Conservation (phyloP, 2,888 invertebrate genomes). For the Xestoiulus laeticollis region DNA sequence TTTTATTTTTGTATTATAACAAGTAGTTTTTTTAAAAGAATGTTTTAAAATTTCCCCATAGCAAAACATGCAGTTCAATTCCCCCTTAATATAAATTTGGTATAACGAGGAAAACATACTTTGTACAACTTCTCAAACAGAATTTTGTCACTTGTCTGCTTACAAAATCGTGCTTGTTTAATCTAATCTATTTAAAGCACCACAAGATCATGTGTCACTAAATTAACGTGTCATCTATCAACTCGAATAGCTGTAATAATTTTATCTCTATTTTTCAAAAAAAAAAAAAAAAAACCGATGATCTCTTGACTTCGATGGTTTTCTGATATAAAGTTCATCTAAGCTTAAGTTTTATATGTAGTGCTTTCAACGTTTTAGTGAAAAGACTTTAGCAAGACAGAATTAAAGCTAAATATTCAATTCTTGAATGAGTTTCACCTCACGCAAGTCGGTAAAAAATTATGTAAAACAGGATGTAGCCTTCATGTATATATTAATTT, state of each 20-base stretch:
- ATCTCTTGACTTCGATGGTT: neutral
- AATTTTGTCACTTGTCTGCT: neutral
- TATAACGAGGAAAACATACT: neutral
- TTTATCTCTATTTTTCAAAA: neutral
- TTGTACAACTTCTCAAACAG: neutral
- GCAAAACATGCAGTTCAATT: too few species aligned
- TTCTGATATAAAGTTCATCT: neutral
- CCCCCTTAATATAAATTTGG: too few species aligned
- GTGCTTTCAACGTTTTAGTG: too few species aligned
- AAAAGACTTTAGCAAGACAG: neutral
- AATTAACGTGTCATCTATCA: neutral
- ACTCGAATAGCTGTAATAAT: neutral
- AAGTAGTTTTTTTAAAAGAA: too few species aligned
- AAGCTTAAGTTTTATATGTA: neutral
- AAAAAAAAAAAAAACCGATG: too few species aligned
- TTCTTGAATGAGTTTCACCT: neutral
- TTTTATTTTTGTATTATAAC: too few species aligned
- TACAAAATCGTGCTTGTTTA: neutral
- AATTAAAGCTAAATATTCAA: neutral
- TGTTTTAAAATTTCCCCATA: too few species aligned
- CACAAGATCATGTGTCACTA: neutral
- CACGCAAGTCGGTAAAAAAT: neutral
- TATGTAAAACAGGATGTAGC: too few species aligned
- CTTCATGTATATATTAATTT: too few species aligned
- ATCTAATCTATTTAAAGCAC: neutral